Evolutionary conservation across 2,113 vertebrate species (phyloP), one percentile per base, ranked within the genome.

Genomic region (Aix galericulata): DNA sequence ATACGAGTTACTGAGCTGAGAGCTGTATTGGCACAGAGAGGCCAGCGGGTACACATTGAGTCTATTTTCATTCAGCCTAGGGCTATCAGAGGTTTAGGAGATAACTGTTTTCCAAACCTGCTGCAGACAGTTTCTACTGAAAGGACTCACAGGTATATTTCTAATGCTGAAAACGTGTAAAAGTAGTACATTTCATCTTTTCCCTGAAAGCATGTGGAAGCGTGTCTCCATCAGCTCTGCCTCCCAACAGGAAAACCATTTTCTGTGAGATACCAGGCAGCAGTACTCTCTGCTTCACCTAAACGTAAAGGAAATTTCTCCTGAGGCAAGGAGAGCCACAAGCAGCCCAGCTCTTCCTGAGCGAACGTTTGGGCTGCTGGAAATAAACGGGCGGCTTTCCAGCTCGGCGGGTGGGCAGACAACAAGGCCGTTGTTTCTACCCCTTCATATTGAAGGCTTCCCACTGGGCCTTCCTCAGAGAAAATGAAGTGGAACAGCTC

Each of bases 401-500:
- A 88, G 22, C 67, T 68, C 1, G 0, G n/a, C 1, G 5, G 66
- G 50, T 55, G 34, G 46, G 58, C 32, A 36, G 58, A 32, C 42
- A 91, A 12, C 58, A 6, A 2, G 1, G 15, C 13, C 0, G 0
- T 82, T 79, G 34, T 74, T 55, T 34, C 72, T 40, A 15, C 42
- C 44, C 85, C 63, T 26, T 34, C 27, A 0, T 64, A 25, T n/a
- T 3, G 2, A 18, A 6, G 1, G 22, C 27, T 90, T 93, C 79
- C 85, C 82, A 40, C 29, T 1, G 62, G 60, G 3, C 25, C 56
- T 93, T 78, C 58, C 82, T 82, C 42, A 12, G 72, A 69, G 75
- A 88, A 76, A 88, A 92, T 9, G 7, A 17, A 69, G 69, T 42
- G 76, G 91, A 93, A 66, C 53, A 60, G 59, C 67, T 85, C 62